These are phyloP conservation scores for Arvicanthis niloticus DNA, from an alignment of 2,113 vertebrate genomes.

Conservation along the genomic window DNA sequence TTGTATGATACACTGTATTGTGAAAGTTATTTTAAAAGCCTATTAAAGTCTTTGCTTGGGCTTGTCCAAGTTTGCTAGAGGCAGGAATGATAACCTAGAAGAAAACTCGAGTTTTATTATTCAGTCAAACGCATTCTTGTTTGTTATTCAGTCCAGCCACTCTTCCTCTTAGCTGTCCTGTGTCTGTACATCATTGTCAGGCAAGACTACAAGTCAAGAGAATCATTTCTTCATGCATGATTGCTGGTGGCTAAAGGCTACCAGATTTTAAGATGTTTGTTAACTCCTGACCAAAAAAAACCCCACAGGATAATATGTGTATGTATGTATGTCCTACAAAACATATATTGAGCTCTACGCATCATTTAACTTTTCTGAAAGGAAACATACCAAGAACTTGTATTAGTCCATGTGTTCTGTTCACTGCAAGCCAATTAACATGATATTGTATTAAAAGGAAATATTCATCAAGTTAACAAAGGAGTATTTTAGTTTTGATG, in stretches of 20 bases:
- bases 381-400: constrained; percentile 14
- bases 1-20: constrained; percentile 68
- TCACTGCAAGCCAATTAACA: not conserved
- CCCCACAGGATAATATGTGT: not conserved
- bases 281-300: not conserved
- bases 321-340: not conserved
- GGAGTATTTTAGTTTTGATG: constrained; percentile 14
- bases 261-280: constrained; percentile 65
- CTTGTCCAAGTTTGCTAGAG: constrained; percentile 77
- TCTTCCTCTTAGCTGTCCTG: constrained; percentile 13
- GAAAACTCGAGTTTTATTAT: constrained; percentile 79
- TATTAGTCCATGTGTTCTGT: not conserved
- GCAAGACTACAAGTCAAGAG: constrained; percentile 53
- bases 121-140: constrained; percentile 76
- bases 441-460: not conserved
- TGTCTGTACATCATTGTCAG: constrained; percentile 37
- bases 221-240: constrained; percentile 45
- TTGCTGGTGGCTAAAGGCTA: constrained; percentile 58
- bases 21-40: constrained; percentile 78
- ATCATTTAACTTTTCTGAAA: constrained; percentile 19
- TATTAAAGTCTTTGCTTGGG: constrained; percentile 78
- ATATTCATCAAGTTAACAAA: not conserved
- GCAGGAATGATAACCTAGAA: constrained; percentile 75
- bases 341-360: constrained; percentile 39
- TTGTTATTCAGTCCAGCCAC: constrained; percentile 59